These are phyloP conservation scores for Leucosticte australis DNA, from an alignment of 2,113 vertebrate genomes.

Conservation along the genomic window DNA sequence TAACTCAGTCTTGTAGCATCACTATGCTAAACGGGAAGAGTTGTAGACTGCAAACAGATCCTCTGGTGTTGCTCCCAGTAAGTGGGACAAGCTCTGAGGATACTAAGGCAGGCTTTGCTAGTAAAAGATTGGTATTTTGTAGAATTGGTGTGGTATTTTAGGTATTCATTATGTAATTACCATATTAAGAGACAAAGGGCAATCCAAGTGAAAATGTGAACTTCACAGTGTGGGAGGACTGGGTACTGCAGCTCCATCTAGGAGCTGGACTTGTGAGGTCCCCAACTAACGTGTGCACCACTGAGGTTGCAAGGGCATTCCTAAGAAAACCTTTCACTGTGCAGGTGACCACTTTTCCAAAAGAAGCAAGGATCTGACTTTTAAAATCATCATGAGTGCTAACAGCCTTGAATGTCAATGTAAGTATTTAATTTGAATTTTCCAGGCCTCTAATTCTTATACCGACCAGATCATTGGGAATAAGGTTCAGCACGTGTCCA, in stretches of 20 bases:
- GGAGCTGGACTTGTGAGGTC: neutral
- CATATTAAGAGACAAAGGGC: neutral
- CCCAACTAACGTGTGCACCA: rapidly evolving
- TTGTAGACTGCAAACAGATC: neutral
- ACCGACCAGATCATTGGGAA: neutral
- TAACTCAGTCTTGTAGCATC: neutral
- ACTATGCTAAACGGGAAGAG: neutral
- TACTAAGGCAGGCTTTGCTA: neutral
- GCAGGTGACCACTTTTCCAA: neutral
- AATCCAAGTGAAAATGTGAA: neutral
- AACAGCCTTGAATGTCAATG: neutral
- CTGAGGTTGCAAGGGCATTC: neutral
- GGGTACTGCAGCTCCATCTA: neutral
- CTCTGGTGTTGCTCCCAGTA: neutral
- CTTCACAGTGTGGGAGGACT: neutral
- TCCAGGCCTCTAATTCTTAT: neutral
- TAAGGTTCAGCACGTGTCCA: rapidly evolving
- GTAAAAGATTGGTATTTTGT: neutral
- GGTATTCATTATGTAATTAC: neutral
- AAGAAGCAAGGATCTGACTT: neutral
- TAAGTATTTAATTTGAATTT: neutral
- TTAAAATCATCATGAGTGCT: neutral
- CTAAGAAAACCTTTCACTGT: neutral
- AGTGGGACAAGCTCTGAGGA: neutral
- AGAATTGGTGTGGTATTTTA: neutral